Percentiles rank a stretch among this genome's conserved stretches.
Evolutionary conservation across 2,113 vertebrate species (phyloP).

Genomic region (Syngnathus typhle): DNA sequence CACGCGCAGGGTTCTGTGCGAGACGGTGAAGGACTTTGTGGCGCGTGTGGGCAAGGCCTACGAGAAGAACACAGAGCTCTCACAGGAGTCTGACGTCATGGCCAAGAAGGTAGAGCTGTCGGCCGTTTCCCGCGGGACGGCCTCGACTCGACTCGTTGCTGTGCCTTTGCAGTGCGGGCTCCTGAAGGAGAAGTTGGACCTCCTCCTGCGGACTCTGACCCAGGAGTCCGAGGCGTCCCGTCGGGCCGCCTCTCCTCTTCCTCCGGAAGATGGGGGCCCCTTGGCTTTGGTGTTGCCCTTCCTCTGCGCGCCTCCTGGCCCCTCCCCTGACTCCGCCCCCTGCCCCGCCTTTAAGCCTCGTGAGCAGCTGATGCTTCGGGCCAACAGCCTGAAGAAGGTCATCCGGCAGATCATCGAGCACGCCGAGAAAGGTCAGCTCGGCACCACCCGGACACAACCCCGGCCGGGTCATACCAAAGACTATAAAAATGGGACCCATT

Average conservation of each 20-base stretch:
- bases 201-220: slow-evolving; percentile 84
- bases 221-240: slow-evolving; percentile 88
- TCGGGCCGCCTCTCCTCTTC: slow-evolving; percentile 56
- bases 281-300: slow-evolving; percentile 42
- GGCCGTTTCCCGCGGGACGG: not conserved
- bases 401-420: slow-evolving; percentile 97
- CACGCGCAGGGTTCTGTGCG: slow-evolving; percentile 84
- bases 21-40: slow-evolving; percentile 97
- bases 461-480: too few species aligned
- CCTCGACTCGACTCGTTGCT: not conserved
- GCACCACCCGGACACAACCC: not conserved
- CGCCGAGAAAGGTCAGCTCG: slow-evolving; percentile 74
- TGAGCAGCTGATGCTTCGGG: slow-evolving; percentile 94
- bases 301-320: slow-evolving; percentile 10
- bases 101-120: slow-evolving; percentile 81
- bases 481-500: too few species aligned
- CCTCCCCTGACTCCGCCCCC: slow-evolving; percentile 37
- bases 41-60: slow-evolving; percentile 92
- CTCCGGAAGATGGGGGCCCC: slow-evolving; percentile 79
- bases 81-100: slow-evolving; percentile 88
- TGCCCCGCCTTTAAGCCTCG: slow-evolving; percentile 86
- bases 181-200: slow-evolving; percentile 93
- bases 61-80: slow-evolving; percentile 87
- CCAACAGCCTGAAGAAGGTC: slow-evolving; percentile 97
- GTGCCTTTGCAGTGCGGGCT: slow-evolving; percentile 77